Percentiles rank a stretch among this genome's conserved stretches.
Evolutionary conservation across 1,140 invertebrate species (phyloP).

Genomic region (Oryzaephilus surinamensis): DNA sequence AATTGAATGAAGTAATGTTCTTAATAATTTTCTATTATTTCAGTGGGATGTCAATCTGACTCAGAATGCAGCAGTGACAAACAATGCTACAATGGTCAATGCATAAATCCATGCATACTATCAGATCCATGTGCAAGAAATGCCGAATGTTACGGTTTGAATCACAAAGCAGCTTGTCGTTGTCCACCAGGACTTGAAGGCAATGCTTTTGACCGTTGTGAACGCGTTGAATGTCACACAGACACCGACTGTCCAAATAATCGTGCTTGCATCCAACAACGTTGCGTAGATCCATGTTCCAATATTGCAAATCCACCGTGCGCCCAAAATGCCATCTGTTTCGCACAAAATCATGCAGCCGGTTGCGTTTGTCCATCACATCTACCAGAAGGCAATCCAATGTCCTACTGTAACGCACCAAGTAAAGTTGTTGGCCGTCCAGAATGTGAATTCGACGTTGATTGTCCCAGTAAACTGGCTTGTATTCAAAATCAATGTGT

Average conservation of each 20-base stretch:
- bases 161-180: constrained; percentile 63
- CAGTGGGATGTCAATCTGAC: constrained; percentile 56
- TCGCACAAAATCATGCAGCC: constrained; percentile 61
- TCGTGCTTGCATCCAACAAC: constrained; percentile 55
- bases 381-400: constrained; percentile 63
- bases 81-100: constrained; percentile 72
- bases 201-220: constrained; percentile 66
- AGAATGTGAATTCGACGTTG: constrained; percentile 64
- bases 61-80: constrained; percentile 65
- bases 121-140: constrained; percentile 69
- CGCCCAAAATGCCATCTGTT: constrained; percentile 69
- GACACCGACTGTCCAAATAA: constrained; percentile 64
- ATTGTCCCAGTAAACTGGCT: constrained; percentile 68
- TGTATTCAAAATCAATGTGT: constrained; percentile 70
- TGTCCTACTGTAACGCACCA: constrained; percentile 58
- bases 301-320: constrained; percentile 51
- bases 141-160: constrained; percentile 68
- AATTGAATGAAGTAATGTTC: not conserved
- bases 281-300: constrained; percentile 66
- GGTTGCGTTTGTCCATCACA: constrained; percentile 65
- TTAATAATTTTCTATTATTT: constrained; percentile 8
- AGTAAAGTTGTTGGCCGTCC: constrained; percentile 43
- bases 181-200: constrained; percentile 60
- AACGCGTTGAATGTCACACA: constrained; percentile 66
- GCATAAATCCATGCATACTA: constrained; percentile 66